Base-by-base conservation (phyloP, 1,140 invertebrate species). In the Cepaea nemoralis region DNA sequence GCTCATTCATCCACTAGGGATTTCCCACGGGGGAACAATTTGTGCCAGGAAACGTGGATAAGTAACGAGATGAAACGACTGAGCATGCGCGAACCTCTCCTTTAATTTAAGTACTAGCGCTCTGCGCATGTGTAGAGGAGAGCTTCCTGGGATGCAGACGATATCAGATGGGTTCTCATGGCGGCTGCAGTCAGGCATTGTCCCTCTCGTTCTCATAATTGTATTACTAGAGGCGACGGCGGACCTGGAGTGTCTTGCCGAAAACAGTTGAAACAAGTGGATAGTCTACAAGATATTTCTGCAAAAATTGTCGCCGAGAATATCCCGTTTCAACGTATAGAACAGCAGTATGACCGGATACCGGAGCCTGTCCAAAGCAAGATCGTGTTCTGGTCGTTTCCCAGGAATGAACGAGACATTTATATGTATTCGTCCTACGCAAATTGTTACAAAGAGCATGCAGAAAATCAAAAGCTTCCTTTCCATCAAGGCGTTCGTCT, bases 381-480 rank as follows among this genome's bases (percentile, higher is more conserved):
- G 89, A 95, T 96, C 89, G 95, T 97, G 88, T 96, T 94, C 93
- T 96, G 95, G 95, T 96, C 95, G 77, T 96, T 96, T 91, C 96
- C 96, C 82, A 92, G 96, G 85, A 95, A 96, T 91, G 95, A 96
- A 91, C 92, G 94, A 87, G 95, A 96, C 92, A 96, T 96, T 90
- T 95, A 95, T 91, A 96, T 96, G 95, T 96, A 97, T 92, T 96
- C 95, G 79, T 96, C 95, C 84, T 93, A 96, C 90, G 94, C 95
- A 89, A 93, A 88, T 93, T 86, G 89, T 82, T 85, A 85, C 81
- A 90, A 91, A 83, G 89, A 90, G 78, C 87, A 86, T 82, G 90
- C 90, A 75, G 95, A 96, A 91, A 94, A 94, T 88, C 94, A 95
- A 89, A 95, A 94, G 93, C 93, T 96, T 85, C 95, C 95, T 86